Percentiles rank a stretch among this genome's conserved stretches.
Conservation (phyloP, 2,888 invertebrate species). For the Mythimna ferrago region DNA sequence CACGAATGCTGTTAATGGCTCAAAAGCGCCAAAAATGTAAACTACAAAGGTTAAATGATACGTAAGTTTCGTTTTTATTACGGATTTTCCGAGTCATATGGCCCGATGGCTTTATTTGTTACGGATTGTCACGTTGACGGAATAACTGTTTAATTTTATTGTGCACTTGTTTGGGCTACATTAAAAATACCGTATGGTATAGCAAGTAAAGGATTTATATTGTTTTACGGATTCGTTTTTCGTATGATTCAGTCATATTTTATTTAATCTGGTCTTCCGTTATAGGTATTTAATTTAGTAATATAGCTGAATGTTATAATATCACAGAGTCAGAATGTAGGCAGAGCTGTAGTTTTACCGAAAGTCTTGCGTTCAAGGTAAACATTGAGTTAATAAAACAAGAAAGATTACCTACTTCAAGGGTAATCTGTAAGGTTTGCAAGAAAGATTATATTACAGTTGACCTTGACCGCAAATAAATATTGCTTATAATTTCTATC, state of each 20-base stretch:
- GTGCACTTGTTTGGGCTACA: slow-evolving; percentile 20
- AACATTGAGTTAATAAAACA: not conserved
- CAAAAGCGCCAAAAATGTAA: slow-evolving; percentile 51
- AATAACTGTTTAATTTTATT: slow-evolving; percentile 27
- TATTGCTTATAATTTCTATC: too few relatives aligned
- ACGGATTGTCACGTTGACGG: slow-evolving; percentile 24
- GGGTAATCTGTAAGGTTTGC: not conserved
- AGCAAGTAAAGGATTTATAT: not conserved
- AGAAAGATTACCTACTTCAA: not conserved
- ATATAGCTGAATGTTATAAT: not conserved
- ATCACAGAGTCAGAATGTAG: not conserved
- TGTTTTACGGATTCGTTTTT: not conserved
- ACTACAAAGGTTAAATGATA: slow-evolving; percentile 49
- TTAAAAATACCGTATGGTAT: not conserved
- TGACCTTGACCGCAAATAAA: not conserved
- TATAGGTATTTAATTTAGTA: not conserved
- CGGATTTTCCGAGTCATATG: slow-evolving; percentile 48
- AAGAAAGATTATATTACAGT: not conserved
- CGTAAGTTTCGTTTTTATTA: slow-evolving; percentile 53
- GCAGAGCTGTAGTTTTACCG: too few relatives aligned
- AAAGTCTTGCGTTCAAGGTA: too few relatives aligned
- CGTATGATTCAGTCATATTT: not conserved
- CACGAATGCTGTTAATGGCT: slow-evolving; percentile 48
- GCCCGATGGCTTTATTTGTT: slow-evolving; percentile 36
- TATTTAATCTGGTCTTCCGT: not conserved